These are phyloP conservation scores for Pseudoatta argentina DNA, from an alignment of 1,140 invertebrate species.

Conservation along the genomic window DNA sequence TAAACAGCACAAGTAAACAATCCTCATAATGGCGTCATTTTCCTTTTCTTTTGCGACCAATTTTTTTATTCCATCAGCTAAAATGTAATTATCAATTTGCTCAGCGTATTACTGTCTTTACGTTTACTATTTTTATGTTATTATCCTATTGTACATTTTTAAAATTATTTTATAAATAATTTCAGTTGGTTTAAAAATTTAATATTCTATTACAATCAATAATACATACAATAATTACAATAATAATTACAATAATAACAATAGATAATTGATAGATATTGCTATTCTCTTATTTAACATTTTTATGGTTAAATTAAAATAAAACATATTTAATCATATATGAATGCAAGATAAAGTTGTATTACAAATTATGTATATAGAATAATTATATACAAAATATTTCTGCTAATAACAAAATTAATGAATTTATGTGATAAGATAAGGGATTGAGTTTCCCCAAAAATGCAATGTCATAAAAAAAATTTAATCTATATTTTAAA, in stretches of 20 bases:
- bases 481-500: background rate
- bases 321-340: background rate
- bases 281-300: background rate
- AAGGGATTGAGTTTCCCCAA: background rate
- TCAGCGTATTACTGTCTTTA: background rate
- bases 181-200: background rate
- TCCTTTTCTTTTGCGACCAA: background rate
- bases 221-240: background rate
- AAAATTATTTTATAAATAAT: background rate
- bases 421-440: background rate
- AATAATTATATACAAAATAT: background rate
- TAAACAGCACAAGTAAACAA: conserved; percentile 4
- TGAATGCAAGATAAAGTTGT: background rate
- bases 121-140: background rate
- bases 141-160: background rate
- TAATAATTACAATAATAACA: too few relatives aligned
- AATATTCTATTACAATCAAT: too few relatives aligned
- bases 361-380: too few relatives aligned
- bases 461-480: background rate
- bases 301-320: background rate
- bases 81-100: background rate
- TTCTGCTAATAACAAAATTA: background rate
- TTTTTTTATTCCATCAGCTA: background rate
- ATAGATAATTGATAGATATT: background rate
- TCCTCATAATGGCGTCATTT: background rate